A percentile compares a stretch with the other conserved stretches of the same genome.
phyloP scores from a whole-genome alignment of 2,797 vertebrate genomes.

The Antrozous pallidus region DNA sequence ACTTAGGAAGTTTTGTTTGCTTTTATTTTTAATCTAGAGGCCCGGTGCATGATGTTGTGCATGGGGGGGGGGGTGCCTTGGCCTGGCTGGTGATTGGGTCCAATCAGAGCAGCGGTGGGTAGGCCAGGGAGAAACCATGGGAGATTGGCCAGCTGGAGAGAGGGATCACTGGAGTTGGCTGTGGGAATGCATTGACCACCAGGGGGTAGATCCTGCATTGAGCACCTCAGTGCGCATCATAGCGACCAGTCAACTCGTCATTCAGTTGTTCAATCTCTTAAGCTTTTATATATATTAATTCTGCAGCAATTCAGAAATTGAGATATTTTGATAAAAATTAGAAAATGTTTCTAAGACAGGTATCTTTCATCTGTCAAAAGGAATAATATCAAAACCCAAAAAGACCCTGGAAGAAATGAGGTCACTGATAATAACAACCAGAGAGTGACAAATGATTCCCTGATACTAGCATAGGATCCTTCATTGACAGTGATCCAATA shows the following conservation, averaged over 20 bases:
- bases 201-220: no score
- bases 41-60: no score
- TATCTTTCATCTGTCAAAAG: conserved; percentile 5
- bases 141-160: no score
- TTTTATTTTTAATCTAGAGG: neutral
- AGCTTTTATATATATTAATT: neutral
- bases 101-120: rapidly evolving
- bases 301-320: neutral
- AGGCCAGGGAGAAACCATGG: no score
- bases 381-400: neutral
- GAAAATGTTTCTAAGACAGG: neutral
- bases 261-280: no score
- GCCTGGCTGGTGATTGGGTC: no score
- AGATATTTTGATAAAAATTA: conserved; percentile 9
- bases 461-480: neutral
- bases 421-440: neutral
- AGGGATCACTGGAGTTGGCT: no score
- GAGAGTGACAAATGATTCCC: neutral
- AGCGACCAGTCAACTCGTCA: no score
- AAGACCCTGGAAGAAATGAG: neutral
- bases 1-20: neutral
- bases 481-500: neutral
- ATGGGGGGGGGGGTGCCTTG: no score
- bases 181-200: no score
- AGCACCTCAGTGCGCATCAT: no score